A percentile compares a stretch with the other conserved stretches of the same genome.
Evolutionary conservation across 2,888 invertebrate genomes (phyloP).

Genomic region (Zaprionus obscuricornis): DNA sequence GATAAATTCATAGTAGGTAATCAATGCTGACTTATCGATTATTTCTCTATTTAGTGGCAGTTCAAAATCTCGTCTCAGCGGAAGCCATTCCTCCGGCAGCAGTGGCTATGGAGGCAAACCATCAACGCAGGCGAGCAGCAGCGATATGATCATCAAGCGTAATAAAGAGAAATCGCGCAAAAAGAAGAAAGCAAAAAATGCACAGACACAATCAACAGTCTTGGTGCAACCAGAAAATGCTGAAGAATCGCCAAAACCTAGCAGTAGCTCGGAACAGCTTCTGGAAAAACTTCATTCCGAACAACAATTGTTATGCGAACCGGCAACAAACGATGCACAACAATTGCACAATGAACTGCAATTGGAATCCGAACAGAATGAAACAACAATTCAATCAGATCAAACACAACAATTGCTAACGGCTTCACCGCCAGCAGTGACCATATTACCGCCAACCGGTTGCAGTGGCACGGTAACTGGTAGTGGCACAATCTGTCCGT

Average conservation of each 20-base stretch:
- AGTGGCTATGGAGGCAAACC: constrained; percentile 91
- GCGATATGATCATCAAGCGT: constrained; percentile 78
- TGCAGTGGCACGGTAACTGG: neutral
- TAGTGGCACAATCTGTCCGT: no score
- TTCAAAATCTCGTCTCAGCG: constrained; percentile 89
- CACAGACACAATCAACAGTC: no score
- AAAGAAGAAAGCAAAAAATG: constrained; percentile 81
- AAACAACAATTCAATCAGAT: constrained; percentile 56
- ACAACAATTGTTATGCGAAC: constrained; percentile 21
- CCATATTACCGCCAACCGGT: constrained; percentile 23
- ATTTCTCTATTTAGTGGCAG: constrained; percentile 86
- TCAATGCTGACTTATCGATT: no score
- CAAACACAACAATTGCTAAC: constrained; percentile 59
- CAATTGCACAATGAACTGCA: constrained; percentile 24
- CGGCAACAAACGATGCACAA: constrained; percentile 40
- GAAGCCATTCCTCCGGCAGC: constrained; percentile 91
- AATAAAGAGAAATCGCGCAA: constrained; percentile 81
- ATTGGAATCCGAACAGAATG: constrained; percentile 56
- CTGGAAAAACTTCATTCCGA: constrained; percentile 42
- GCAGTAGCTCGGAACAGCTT: constrained; percentile 36
- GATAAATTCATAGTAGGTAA: no score
- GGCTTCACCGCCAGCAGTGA: constrained; percentile 61
- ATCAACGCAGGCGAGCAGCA: constrained; percentile 85
- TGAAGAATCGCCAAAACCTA: constrained; percentile 2
- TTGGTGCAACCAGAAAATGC: constrained; percentile 45